Base-by-base conservation (phyloP, 2,888 invertebrate species). In the Aporophyla nigra region DNA sequence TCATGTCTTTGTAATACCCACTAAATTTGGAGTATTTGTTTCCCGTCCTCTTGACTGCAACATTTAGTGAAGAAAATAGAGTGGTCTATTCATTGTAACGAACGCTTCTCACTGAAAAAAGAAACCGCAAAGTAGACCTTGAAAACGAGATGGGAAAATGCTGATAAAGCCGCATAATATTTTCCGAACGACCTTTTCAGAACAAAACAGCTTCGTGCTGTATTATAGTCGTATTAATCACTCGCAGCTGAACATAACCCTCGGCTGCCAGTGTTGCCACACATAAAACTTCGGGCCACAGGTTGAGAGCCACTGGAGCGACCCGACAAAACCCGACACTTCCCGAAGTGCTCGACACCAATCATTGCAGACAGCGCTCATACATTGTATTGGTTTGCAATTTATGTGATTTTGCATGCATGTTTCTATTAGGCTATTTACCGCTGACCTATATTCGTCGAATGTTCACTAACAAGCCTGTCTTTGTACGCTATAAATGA, bases 401-500 rank as follows among this genome's bases (percentile, higher is more conserved):
- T 80, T 71, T 65, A 81, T 78, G 65, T 63, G 75, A 88, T 82
- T 85, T 81, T 80, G 86, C 84, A 87, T 87, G 76, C 76, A 80
- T 74, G 83, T 68, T 78, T 87, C 79, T 82, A 86, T 87, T 82
- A 78, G 74, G 69, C 72, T 87, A 84, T 86, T 86, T 87, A 86
- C 77, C 68, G 81, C 68, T 77, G 86, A 86, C 82, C 89, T 66
- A 87, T 88, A 74, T 88, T 84, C 76, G 53, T 61, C 68, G 61
- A 83, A 77, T 69, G 33, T 63, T 76, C 53, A 33, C 77, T 76
- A 75, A 78, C 85, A 87, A 87, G 87, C 75, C 71, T 71, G 71
- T 49, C 51, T 73, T 63, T 59, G 58, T 69, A 54, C 49, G 21
- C 54, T 74, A 7, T 72, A 76, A 66, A 67, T 81, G 67, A 67